Percentiles rank a stretch among this genome's conserved stretches.
These are phyloP conservation scores for Saccostrea echinata DNA, from an alignment of 1,140 invertebrate species.

Conservation along the genomic window DNA sequence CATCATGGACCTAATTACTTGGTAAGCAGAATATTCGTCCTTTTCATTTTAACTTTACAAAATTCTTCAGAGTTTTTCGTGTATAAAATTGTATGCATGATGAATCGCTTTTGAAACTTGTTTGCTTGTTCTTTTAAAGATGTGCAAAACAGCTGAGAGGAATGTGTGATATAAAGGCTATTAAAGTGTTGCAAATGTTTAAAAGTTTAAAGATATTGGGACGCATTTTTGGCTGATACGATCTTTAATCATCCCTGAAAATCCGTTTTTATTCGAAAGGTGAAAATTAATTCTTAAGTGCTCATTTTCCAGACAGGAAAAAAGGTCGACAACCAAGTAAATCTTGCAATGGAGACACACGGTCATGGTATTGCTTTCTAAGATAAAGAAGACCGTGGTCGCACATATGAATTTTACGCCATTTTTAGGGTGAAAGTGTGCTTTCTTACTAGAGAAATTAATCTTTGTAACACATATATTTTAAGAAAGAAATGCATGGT, in stretches of 20 bases:
- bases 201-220: background rate
- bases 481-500: background rate
- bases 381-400: background rate
- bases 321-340: background rate
- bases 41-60: background rate
- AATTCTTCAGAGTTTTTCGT: background rate
- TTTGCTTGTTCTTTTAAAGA: too few relatives aligned
- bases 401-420: background rate
- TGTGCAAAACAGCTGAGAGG: background rate
- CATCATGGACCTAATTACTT: slow-evolving; percentile 8
- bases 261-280: background rate
- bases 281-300: slow-evolving; percentile 26
- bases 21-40: background rate
- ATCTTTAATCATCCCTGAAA: background rate
- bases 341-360: background rate
- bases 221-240: background rate
- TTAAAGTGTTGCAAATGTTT: slow-evolving; percentile 2
- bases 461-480: slow-evolving; percentile 7
- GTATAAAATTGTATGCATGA: background rate
- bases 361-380: background rate
- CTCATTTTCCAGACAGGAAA: background rate
- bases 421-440: background rate
- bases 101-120: too few relatives aligned
- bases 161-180: background rate
- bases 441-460: slow-evolving; percentile 5